phyloP scores from a whole-genome alignment of 1,140 invertebrate genomes.

The Neodiprion lecontei region DNA sequence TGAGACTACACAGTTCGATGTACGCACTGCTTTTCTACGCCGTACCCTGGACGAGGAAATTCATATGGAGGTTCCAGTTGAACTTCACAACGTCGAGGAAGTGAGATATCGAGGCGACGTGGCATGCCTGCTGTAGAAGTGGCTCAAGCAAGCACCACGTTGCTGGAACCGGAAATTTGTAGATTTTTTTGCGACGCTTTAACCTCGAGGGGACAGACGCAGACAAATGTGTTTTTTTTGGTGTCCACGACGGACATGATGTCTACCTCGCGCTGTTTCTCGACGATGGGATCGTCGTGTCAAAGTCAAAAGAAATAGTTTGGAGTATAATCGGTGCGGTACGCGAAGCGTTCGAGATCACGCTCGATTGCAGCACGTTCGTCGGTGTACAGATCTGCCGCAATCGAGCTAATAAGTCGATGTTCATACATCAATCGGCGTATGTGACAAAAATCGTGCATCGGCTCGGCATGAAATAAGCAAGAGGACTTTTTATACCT shows the following conservation, averaged over 20 bases:
- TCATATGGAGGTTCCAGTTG: slow-evolving; percentile 41
- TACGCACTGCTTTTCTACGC: slow-evolving; percentile 51
- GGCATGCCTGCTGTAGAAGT: slow-evolving; percentile 43
- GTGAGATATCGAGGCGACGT: slow-evolving; percentile 13
- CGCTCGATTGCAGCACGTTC: too few relatives aligned
- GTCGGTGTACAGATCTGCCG: too few relatives aligned
- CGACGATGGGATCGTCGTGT: slow-evolving; percentile 9
- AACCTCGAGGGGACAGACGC: background rate
- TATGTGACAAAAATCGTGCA: too few relatives aligned
- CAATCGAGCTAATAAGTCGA: too few relatives aligned
- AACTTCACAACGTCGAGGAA: slow-evolving; percentile 17
- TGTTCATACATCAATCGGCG: too few relatives aligned
- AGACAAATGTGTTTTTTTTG: slow-evolving; percentile 21
- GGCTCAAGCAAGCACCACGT: slow-evolving; percentile 52
- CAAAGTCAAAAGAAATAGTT: too few relatives aligned
- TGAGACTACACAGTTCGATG: slow-evolving; percentile 39
- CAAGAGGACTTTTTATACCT: too few relatives aligned
- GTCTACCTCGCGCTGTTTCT: slow-evolving; percentile 7
- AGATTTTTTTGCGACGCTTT: slow-evolving; percentile 14
- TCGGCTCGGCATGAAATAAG: too few relatives aligned
- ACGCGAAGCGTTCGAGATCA: too few relatives aligned
- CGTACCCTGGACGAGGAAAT: slow-evolving; percentile 49
- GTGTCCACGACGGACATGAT: background rate
- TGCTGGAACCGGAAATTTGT: slow-evolving; percentile 47
- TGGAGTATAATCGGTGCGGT: too few relatives aligned